Conservation (phyloP, 2,797 vertebrate species). For the Leptodactylus fallax region DNA sequence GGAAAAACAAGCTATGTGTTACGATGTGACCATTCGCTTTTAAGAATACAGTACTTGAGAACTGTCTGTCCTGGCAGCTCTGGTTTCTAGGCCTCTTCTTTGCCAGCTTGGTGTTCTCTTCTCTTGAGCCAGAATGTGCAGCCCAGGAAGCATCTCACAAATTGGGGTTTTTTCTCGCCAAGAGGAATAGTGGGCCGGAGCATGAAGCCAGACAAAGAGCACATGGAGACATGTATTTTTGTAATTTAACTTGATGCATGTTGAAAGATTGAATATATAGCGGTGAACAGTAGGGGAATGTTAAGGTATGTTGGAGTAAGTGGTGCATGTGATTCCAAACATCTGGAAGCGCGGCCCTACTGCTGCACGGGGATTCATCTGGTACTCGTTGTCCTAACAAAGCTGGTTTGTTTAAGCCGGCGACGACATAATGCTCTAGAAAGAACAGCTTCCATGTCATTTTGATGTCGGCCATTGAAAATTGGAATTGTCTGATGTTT, state of each 20-base stretch:
- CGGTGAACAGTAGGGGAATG: constrained; percentile 51
- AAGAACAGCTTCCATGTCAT: constrained; percentile 48
- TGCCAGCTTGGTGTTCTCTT: constrained; percentile 47
- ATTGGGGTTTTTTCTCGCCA: constrained; percentile 35
- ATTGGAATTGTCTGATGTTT: constrained; percentile 64
- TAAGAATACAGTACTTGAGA: not conserved
- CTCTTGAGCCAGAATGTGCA: constrained; percentile 49
- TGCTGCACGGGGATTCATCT: not conserved
- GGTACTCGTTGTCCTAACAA: constrained; percentile 60
- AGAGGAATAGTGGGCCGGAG: constrained; percentile 49
- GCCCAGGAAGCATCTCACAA: constrained; percentile 37
- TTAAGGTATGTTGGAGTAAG: constrained; percentile 59
- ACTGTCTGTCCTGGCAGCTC: constrained; percentile 47
- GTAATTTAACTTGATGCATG: constrained; percentile 59
- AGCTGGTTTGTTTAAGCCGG: constrained; percentile 58
- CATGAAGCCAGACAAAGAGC: constrained; percentile 35
- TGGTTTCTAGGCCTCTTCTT: constrained; percentile 6
- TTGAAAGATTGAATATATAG: constrained; percentile 61
- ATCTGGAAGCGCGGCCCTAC: not conserved
- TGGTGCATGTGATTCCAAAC: constrained; percentile 50
- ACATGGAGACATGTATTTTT: constrained; percentile 53
- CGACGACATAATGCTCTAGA: constrained; percentile 50
- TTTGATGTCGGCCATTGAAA: constrained; percentile 60
- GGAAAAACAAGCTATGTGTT: not conserved
- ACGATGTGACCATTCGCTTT: constrained; percentile 12